Evolutionary conservation across 2,888 invertebrate species (phyloP), one percentile per base, ranked within the genome.

Genomic region (Mesoligia furuncula): DNA sequence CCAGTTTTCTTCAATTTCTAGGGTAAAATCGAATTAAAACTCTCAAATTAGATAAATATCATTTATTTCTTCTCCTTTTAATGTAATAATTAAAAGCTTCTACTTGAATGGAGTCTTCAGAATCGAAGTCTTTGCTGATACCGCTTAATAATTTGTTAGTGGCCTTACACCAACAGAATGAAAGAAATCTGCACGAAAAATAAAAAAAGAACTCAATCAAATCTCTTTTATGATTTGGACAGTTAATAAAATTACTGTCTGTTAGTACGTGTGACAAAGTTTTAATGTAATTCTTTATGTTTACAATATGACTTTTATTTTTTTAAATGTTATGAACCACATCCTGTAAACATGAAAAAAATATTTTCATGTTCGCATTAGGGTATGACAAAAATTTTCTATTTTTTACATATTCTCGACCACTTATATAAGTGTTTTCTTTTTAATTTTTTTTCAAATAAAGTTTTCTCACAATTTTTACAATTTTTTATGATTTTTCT

Each of bases 261-360:
- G n/a, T n/a, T n/a, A n/a, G n/a, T n/a, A n/a, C n/a, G n/a, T n/a
- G n/a, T n/a, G n/a, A n/a, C n/a, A n/a, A n/a, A n/a, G n/a, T n/a
- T n/a, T n/a, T n/a, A n/a, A n/a, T n/a, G n/a, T n/a, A n/a, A n/a
- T n/a, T n/a, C n/a, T n/a, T n/a, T n/a, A n/a, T n/a, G 31, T 31
- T 54, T 54, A 24, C 24, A 54, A 57, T 57, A 57, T 57, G n/a
- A 57, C 57, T 57, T 57, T 39, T 39, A 39, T 57, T 57, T 57
- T 57, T 57, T 57, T 1, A 57, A 57, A 57, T 57, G 57, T 39
- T n/a, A 57, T n/a, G 57, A n/a, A 57, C 24, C 57, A 57, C 57
- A 57, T 57, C 57, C 57, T 57, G 57, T n/a, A n/a, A 57, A 57
- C 57, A 57, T 57, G 57, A 57, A 42, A 65, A 65, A 65, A 65